Evolutionary conservation across 2,888 invertebrate genomes (phyloP), one percentile per base, ranked within the genome.

Genomic region (Spisula solida): DNA sequence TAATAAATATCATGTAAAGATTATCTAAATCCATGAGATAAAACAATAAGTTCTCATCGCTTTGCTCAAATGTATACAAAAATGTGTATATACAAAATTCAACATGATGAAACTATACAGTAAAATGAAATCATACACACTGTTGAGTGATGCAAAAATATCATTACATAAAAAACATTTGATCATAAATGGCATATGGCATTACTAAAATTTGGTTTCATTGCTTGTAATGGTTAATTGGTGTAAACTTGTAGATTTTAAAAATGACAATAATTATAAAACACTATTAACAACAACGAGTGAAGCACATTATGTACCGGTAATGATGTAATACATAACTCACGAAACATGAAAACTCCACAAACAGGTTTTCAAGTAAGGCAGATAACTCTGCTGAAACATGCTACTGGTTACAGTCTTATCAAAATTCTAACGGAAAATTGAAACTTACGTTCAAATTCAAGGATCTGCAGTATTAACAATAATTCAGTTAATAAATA

Each of bases 11-110:
- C 20, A 34, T 79, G 78, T 78, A 79, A 85, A 41, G 75, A 83
- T 75, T 79, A 85, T 85, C 79, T 85, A 85, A 79, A 85, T 85
- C 85, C 85, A 79, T 85, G 85, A 85, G 85, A 85, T 78, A 55
- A 41, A 70, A 31, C 14, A 29, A 85, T 78, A 75, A 55, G 16
- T 75, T 79, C 34, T 85, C 34, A 78, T 85, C 78, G 29, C 20
- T 80, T 25, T 80, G 12, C 47, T 47, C 25, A 41, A 41, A 47
- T 80, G 25, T 80, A n/a, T 80, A 80, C 80, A 47, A 51, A 80
- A 47, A 25, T 80, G 51, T 80, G 80, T 51, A 80, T 47, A 14
- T 47, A 51, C 41, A 80, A 41, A 41, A 51, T 80, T 34, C 31
- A 75, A 75, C 14, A 75, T 75, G 75, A n/a, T 75, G 75, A 34